Evolutionary conservation across 2,113 vertebrate genomes (phyloP).

Genomic region (Melanerpes formicivorus): DNA sequence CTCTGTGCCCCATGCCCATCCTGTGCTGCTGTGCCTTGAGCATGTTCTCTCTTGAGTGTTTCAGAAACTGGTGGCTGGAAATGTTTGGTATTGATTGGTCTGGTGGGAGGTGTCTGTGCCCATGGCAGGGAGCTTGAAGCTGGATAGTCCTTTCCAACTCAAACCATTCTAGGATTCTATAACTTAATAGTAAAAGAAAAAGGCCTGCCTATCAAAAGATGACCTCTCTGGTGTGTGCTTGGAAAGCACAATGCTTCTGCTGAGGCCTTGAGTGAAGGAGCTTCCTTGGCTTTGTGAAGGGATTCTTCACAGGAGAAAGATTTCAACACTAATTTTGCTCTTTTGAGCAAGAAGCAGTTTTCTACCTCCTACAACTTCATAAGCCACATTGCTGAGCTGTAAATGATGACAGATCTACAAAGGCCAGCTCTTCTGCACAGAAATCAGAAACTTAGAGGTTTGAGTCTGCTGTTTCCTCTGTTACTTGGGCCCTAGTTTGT

Average conservation of each 20-base stretch:
- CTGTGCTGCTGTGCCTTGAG: not conserved
- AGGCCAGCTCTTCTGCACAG: not conserved
- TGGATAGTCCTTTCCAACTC: no score
- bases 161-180: not conserved
- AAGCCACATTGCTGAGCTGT: not conserved
- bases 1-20: accelerated
- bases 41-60: not conserved
- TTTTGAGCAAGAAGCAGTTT: constrained; percentile 8
- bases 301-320: not conserved
- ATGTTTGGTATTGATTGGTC: not conserved
- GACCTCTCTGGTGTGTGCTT: accelerated
- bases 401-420: not conserved
- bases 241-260: not conserved
- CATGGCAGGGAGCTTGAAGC: no score
- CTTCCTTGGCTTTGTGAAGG: not conserved
- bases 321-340: not conserved
- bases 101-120: no score
- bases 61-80: not conserved
- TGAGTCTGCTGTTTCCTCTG: not conserved
- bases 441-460: not conserved
- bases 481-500: not conserved
- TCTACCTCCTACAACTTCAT: constrained; percentile 13
- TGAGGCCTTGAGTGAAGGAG: not conserved
- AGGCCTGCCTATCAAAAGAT: not conserved
- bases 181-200: not conserved